A percentile compares a stretch with the other conserved stretches of the same genome.
phyloP scores from a whole-genome alignment of 2,113 vertebrate genomes.

The Tympanuchus pallidicinctus region DNA sequence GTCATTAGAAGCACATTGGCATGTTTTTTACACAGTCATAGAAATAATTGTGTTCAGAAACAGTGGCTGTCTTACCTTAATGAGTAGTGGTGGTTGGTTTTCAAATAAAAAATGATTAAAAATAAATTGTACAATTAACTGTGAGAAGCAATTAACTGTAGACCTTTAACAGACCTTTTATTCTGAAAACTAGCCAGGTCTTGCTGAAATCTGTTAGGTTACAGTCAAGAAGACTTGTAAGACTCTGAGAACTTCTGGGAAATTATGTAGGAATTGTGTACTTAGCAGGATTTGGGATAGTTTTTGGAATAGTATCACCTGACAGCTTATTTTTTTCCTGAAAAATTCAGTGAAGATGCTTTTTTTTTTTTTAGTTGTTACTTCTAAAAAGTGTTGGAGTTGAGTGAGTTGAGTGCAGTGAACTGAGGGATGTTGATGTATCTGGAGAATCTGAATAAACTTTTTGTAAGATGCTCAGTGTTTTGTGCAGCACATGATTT shows the following conservation, averaged over 20 bases:
- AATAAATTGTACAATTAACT: not conserved
- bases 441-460: not conserved
- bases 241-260: not conserved
- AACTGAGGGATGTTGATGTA: not conserved
- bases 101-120: not conserved
- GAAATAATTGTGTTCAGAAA: not conserved
- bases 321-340: not conserved
- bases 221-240: rapidly evolving
- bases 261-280: not conserved
- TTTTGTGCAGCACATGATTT: not conserved
- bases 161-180: not conserved
- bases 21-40: not conserved
- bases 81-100: not conserved
- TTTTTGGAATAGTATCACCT: not conserved
- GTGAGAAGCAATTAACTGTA: not conserved
- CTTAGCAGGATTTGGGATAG: not conserved
- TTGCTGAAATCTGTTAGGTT: not conserved
- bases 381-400: not conserved
- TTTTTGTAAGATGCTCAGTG: not conserved
- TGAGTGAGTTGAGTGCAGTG: not conserved
- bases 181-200: not conserved
- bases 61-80: not conserved
- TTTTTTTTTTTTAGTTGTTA: not conserved
- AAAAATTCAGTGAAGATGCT: not conserved
- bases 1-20: not conserved